Conservation (phyloP, 30 jellyfish, hydroid and myxozoan genomes). For the Calvadosia cruxmelitensis region DNA sequence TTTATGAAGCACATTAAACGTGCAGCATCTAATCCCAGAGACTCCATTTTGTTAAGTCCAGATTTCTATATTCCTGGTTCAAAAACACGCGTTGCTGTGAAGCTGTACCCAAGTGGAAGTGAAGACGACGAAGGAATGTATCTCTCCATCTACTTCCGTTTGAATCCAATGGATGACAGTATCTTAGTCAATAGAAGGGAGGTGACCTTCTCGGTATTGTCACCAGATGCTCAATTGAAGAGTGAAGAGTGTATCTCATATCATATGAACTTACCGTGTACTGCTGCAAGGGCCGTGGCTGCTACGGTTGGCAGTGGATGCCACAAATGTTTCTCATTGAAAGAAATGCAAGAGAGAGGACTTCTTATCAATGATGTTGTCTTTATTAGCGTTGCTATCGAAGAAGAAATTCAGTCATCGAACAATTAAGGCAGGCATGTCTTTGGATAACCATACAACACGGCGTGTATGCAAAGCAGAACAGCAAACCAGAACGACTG, state of each 20-base stretch:
- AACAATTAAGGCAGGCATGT: too few species aligned
- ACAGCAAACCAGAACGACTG: too few species aligned
- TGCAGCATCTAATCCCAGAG: neutral
- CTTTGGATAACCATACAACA: too few species aligned
- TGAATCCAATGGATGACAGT: neutral
- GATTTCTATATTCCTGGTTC: neutral
- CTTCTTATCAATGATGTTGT: neutral
- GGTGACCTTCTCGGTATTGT: neutral
- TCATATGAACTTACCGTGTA: neutral
- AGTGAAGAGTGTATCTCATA: neutral
- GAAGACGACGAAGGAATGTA: constrained; percentile 1
- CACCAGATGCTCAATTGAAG: neutral
- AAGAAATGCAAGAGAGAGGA: neutral
- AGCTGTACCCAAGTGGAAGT: neutral
- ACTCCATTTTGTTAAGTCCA: neutral
- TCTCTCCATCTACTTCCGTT: neutral
- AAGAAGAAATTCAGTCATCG: neutral
- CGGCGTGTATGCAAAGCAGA: too few species aligned
- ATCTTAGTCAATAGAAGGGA: neutral
- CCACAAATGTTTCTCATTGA: neutral
- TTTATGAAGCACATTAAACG: neutral
- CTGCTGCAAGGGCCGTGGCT: neutral
- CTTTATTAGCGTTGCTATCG: neutral
- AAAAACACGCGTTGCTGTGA: neutral
- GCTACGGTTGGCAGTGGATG: constrained; percentile 1